Percentiles rank a stretch among this genome's conserved stretches.
These are phyloP conservation scores for Ichneumon xanthorius DNA, from an alignment of 2,888 invertebrate genomes.

Conservation along the genomic window DNA sequence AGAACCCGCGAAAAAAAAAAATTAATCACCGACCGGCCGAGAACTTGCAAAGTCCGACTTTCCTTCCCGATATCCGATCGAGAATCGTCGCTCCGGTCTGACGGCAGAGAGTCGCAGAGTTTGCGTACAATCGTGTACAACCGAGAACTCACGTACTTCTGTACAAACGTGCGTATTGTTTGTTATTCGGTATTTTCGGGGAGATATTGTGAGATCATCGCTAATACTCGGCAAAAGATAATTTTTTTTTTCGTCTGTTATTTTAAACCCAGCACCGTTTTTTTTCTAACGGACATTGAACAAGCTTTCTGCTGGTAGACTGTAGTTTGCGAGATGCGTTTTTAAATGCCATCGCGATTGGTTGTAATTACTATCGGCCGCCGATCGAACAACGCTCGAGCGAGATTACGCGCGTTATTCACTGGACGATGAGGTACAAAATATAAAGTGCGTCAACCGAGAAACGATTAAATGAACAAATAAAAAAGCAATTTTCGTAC, in stretches of 20 bases:
- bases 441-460: neutral
- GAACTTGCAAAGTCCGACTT: neutral
- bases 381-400: constrained; percentile 31
- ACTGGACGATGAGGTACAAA: constrained; percentile 11
- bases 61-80: neutral
- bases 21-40: neutral
- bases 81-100: neutral
- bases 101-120: constrained; percentile 8
- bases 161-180: constrained; percentile 28
- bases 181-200: constrained; percentile 16
- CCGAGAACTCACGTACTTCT: constrained; percentile 24
- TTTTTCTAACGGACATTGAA: neutral
- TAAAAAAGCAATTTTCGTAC: neutral
- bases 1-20: neutral
- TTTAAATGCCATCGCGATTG: constrained; percentile 61
- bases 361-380: constrained; percentile 43
- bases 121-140: constrained; percentile 53
- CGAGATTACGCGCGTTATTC: neutral
- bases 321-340: constrained; percentile 32
- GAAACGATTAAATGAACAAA: constrained; percentile 4
- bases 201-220: constrained; percentile 49
- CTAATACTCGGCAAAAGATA: constrained; percentile 40
- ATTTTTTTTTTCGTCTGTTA: neutral
- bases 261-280: neutral
- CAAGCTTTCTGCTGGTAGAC: constrained; percentile 37